Base-by-base conservation (phyloP, 2,113 vertebrate species). In the Ursus arctos region DNA sequence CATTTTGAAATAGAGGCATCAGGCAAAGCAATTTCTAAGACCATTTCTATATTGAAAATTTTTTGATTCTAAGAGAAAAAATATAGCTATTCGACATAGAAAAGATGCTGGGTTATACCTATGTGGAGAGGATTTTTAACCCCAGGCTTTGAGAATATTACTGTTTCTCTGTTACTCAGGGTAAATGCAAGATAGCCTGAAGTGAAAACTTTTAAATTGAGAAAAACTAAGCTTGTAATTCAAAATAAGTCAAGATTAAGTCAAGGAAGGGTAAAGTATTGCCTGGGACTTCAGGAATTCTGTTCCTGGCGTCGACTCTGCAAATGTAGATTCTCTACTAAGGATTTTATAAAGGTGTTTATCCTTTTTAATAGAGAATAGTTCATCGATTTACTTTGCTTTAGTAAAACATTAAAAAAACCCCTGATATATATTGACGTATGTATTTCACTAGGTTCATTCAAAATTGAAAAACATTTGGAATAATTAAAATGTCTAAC, bases 391-490 rank as follows among this genome's bases (percentile, higher is more conserved):
- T 83, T 96, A 53, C 13, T 77, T 94, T 95, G 51, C 76, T 85
- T 91, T 91, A 69, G 21, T 72, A 77, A 97, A 86, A 40, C 26
- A 53, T 92, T 90, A 24, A 72, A 84, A 65, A 71, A 74, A 19
- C 7, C 6, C 51, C 18, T 67, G 28, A 2, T 79, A 26, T 67
- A 80, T 84, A 63, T 65, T 92, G 63, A 63, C 83, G 6, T 22
- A 77, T 85, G 2, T 92, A 65, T 94, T 98, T 91, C 61, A 94
- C 93, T 89, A 76, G 10, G 7, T 57, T 97, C n/a, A 83, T 93
- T 86, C 31, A 84, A 86, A 88, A 74, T 49, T 79, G 33, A 18
- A 57, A 24, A 95, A 90, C 14, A 77, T 77, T 74, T 63, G 10
- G 3, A 93, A 80, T 96, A 83, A 93, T 86, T 77, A 59, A 94